Conservation (phyloP, 1,140 invertebrate species). For the Dinoponera quadriceps region DNA sequence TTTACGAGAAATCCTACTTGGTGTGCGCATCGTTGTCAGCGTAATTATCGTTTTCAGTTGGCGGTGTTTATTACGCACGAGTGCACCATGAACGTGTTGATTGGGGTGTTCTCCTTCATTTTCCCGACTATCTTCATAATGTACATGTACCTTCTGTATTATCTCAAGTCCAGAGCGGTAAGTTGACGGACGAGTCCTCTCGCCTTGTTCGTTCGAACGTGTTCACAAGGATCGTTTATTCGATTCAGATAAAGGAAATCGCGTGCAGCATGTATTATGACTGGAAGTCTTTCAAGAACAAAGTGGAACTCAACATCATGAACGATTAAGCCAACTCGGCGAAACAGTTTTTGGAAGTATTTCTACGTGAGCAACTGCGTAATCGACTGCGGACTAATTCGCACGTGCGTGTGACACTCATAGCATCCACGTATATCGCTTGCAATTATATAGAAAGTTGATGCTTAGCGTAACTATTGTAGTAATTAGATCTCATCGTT, state of each 20-base stretch:
- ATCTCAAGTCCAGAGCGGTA: neutral
- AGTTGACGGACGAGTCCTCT: neutral
- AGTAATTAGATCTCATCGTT: neutral
- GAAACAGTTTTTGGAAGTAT: neutral
- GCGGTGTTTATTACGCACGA: neutral
- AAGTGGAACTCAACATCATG: constrained; percentile 28
- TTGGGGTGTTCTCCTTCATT: neutral
- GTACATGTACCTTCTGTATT: neutral
- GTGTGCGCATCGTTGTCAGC: neutral
- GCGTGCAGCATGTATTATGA: neutral
- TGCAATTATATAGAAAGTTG: neutral
- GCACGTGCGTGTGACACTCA: no score
- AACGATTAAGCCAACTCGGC: constrained; percentile 3
- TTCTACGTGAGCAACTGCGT: neutral
- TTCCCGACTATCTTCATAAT: neutral
- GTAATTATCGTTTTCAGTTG: neutral
- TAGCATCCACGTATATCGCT: no score
- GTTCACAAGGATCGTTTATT: neutral
- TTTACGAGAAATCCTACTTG: neutral
- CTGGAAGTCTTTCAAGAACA: neutral
- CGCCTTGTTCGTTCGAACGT: neutral
- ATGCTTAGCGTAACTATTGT: neutral
- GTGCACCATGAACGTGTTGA: neutral
- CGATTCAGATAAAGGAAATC: constrained; percentile 2
- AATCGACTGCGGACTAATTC: neutral